Percentiles rank a stretch among this genome's conserved stretches.
Evolutionary conservation across 2,888 invertebrate genomes (phyloP).

Genomic region (Ennomos quercinarius): DNA sequence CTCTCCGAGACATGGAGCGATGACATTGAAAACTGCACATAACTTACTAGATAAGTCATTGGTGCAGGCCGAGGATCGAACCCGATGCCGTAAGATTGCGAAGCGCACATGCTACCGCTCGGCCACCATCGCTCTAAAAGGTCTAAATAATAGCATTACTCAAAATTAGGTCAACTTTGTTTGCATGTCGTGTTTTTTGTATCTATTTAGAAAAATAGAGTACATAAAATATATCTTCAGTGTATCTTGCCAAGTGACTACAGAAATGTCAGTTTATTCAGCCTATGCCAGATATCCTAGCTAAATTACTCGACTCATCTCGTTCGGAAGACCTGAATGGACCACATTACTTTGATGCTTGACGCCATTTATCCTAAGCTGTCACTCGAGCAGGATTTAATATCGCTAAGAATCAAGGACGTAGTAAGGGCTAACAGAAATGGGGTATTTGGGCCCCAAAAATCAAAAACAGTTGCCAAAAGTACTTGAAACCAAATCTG

Average conservation of each 20-base stretch:
- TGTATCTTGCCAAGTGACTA: slow-evolving; percentile 20
- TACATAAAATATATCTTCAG: not conserved
- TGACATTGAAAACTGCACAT: too few species aligned
- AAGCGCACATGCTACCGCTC: too few species aligned
- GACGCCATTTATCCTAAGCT: slow-evolving; percentile 23
- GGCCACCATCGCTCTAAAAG: too few species aligned
- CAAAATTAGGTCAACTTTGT: too few species aligned
- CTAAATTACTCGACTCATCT: slow-evolving; percentile 29
- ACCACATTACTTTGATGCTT: slow-evolving; percentile 18
- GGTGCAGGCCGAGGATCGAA: too few species aligned
- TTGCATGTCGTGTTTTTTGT: too few species aligned
- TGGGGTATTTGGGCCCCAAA: not conserved
- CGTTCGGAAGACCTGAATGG: slow-evolving; percentile 5
- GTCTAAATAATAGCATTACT: too few species aligned
- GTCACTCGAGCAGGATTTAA: slow-evolving; percentile 22
- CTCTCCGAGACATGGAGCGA: too few species aligned
- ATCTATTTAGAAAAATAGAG: too few species aligned
- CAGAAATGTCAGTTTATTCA: slow-evolving; percentile 15
- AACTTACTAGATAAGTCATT: too few species aligned
- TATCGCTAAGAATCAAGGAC: slow-evolving; percentile 14
- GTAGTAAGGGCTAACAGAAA: slow-evolving; percentile 1
- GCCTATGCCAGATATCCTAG: slow-evolving; percentile 26
- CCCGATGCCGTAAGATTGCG: too few species aligned
- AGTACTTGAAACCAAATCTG: too few species aligned
- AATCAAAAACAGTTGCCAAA: not conserved